Evolutionary conservation across 2,888 invertebrate species (phyloP), one percentile per base, ranked within the genome.

Genomic region (Adelognathus sp.): DNA sequence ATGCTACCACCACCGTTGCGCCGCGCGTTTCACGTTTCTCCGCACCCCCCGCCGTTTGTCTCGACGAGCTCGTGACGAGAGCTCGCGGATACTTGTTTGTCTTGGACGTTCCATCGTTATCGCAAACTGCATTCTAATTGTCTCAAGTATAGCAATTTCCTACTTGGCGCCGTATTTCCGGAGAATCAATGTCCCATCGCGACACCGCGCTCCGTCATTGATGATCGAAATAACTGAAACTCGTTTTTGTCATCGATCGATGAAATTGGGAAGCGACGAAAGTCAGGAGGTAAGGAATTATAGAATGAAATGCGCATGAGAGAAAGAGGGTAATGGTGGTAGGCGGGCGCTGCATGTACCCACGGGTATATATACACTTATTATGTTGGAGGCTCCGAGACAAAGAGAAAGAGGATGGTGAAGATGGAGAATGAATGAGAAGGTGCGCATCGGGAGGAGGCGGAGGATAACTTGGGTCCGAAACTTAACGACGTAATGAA

Each of bases 401-500:
- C 14, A 21, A 18, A 9, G 27, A 36, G 16, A 69, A 70, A 46
- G 61, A 76, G 36, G 60, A 74, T 33, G 46, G 39, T 58, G 64
- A 70, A 39, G 36, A 31, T 39, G 63, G 46, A 33, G 56, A 46
- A 41, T n/a, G 27, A 41, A 69, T 56, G 54, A 72, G 58, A 69
- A 74, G 76, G 52, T 58, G 63, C 64, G 70, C 46, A 74, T 61
- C 29, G 66, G 71, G 78, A 78, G 83, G 79, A 86, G 67, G 36
- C 66, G 71, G 78, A 78, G 83, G 79, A 86, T 86, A 85, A 87
- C 82, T 86, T 83, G 82, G 79, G 83, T 79, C 84, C 85, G 83
- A 88, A 87, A 88, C 84, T 88, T 90, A 89, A 90, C 88, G 88
- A 88, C 84, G 88, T 88, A 89, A 89, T 88, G 89, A 89, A 87